These are phyloP conservation scores for Drosophila ustulata DNA, from an alignment of 2,888 invertebrate species.

Conservation along the genomic window DNA sequence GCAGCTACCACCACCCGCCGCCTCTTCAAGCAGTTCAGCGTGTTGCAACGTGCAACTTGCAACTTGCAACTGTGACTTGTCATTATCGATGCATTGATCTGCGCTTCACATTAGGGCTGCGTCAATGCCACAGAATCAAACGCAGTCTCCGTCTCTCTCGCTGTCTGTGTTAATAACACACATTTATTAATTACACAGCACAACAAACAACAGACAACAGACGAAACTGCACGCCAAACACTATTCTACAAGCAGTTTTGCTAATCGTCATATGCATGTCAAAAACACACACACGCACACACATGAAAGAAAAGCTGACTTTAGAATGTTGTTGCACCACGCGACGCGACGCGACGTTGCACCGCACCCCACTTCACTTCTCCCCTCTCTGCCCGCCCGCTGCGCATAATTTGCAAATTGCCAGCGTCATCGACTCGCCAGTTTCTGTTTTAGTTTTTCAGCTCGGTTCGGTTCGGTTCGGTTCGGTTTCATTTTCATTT, in stretches of 20 bases:
- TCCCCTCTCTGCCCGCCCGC: constrained; percentile 45
- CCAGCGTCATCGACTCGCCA: constrained; percentile 55
- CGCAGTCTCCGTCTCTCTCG: constrained; percentile 1
- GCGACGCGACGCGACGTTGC: constrained; percentile 48
- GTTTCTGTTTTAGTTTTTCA: constrained; percentile 27
- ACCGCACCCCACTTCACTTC: constrained; percentile 11
- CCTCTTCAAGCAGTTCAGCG: constrained; percentile 3
- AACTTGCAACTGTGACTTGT: constrained; percentile 33
- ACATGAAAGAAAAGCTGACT: constrained; percentile 48
- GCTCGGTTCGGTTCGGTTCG: constrained; percentile 6
- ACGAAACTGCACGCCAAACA: constrained; percentile 25
- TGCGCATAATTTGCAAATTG: constrained; percentile 77
- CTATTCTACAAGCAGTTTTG: constrained; percentile 31
- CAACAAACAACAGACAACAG: constrained; percentile 33
- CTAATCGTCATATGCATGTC: constrained; percentile 58
- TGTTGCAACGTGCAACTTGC: constrained; percentile 33
- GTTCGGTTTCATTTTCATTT: constrained; percentile 19
- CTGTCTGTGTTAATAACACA: constrained; percentile 73
- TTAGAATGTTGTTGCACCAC: constrained; percentile 77
- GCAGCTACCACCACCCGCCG: constrained; percentile 32
- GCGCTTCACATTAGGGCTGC: constrained; percentile 64
- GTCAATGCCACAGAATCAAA: constrained; percentile 63
- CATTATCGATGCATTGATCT: constrained; percentile 63
- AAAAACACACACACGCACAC: constrained; percentile 21
- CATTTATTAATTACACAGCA: constrained; percentile 75